Evolutionary conservation across 2,797 vertebrate species (phyloP).

Genomic region (Gymnothorax reevesii): DNA sequence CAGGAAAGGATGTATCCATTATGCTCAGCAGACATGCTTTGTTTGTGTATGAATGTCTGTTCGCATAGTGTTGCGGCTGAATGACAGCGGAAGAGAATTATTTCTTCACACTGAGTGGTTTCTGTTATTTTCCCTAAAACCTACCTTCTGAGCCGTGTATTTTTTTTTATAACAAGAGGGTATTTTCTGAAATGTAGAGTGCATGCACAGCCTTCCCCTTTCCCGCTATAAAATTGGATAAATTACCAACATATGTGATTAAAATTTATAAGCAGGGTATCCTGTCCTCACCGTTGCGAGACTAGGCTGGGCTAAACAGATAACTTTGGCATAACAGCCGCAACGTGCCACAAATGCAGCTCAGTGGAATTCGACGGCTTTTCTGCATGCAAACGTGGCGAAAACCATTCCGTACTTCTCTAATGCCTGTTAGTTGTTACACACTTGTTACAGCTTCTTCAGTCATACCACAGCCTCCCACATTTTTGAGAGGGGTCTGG

Average conservation of each 20-base stretch:
- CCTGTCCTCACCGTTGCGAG: not conserved
- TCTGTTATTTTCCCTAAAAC: constrained; percentile 36
- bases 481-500: no score
- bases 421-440: no score
- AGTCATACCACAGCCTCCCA: no score
- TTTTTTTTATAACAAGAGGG: not conserved
- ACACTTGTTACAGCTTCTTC: no score
- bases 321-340: no score
- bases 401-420: no score
- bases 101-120: not conserved
- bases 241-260: not conserved
- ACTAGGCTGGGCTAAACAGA: no score
- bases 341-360: no score
- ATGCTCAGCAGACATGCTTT: constrained; percentile 22
- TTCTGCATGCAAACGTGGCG: no score
- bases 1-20: constrained; percentile 59
- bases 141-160: not conserved
- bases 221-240: not conserved
- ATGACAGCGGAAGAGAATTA: not conserved
- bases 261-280: not conserved
- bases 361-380: no score
- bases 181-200: not conserved
- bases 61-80: constrained; percentile 38
- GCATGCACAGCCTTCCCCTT: not conserved
- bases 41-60: not conserved